Conservation (phyloP, 30 jellyfish, hydroid and myxozoan genomes). For the Nemopilema nomurai region DNA sequence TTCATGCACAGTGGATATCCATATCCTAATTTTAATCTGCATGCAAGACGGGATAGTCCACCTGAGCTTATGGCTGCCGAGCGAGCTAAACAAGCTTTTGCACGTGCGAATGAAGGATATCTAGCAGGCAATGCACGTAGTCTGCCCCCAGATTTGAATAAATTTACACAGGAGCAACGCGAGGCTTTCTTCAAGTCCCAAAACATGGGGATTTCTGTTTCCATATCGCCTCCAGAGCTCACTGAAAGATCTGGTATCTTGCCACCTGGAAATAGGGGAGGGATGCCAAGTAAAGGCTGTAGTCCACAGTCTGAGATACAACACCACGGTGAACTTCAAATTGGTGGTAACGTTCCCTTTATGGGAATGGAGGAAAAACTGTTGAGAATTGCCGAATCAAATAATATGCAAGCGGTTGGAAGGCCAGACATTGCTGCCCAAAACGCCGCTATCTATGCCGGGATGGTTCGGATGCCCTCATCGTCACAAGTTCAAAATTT, state of each 20-base stretch:
- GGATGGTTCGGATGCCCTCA: constrained; percentile 72
- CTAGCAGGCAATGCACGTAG: constrained; percentile 51
- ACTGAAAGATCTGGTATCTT: constrained; percentile 48
- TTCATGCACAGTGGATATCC: constrained; percentile 67
- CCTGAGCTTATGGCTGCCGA: constrained; percentile 74
- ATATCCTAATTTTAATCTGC: constrained; percentile 42
- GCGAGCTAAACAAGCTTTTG: constrained; percentile 62
- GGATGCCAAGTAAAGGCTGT: constrained; percentile 50
- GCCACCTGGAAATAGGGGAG: constrained; percentile 58
- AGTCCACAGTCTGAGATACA: constrained; percentile 69
- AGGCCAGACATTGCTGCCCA: constrained; percentile 50
- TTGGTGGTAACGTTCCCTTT: constrained; percentile 29
- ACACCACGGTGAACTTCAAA: constrained; percentile 38
- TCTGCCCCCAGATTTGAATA: constrained; percentile 62
- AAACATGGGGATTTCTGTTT: constrained; percentile 48
- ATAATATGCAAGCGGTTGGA: constrained; percentile 48
- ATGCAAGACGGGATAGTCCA: constrained; percentile 67
- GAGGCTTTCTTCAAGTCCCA: constrained; percentile 63
- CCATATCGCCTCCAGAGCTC: constrained; percentile 63
- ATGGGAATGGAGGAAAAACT: constrained; percentile 70
- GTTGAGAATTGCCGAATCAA: constrained; percentile 52
- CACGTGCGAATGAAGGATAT: constrained; percentile 59
- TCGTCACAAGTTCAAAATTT: constrained; percentile 57
- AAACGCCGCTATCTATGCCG: constrained; percentile 48
- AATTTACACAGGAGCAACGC: constrained; percentile 49